A percentile compares a stretch with the other conserved stretches of the same genome.
Evolutionary conservation across 1,140 invertebrate genomes (phyloP).

Genomic region (Atta colombica): DNA sequence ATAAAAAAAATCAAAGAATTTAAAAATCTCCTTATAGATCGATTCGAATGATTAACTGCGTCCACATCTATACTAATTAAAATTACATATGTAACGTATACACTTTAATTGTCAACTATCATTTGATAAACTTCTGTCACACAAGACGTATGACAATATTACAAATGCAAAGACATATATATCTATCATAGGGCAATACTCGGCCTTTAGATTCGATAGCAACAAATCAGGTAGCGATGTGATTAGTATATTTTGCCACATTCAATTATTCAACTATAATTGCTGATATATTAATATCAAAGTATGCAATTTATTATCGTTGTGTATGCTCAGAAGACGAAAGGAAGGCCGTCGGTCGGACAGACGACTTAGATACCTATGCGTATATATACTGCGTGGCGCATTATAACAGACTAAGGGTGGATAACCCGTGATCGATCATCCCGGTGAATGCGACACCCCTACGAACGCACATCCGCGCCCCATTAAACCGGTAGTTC

Average conservation of each 20-base stretch:
- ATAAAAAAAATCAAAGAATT: slow-evolving; percentile 4
- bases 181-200: slow-evolving; percentile 20
- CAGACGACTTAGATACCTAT: slow-evolving; percentile 35
- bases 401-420: slow-evolving; percentile 83
- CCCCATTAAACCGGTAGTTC: slow-evolving; percentile 83
- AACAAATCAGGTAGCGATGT: slow-evolving; percentile 24
- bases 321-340: slow-evolving; percentile 38
- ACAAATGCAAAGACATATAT: slow-evolving; percentile 27
- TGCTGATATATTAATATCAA: slow-evolving; percentile 27
- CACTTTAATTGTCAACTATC: background rate
- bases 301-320: slow-evolving; percentile 63
- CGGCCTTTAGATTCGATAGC: background rate
- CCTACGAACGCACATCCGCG: slow-evolving; percentile 83
- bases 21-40: background rate
- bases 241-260: slow-evolving; percentile 1
- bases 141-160: background rate
- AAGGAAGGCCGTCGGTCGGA: slow-evolving; percentile 14
- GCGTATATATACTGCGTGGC: slow-evolving; percentile 73
- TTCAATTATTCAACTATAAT: slow-evolving; percentile 32
- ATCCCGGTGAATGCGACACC: slow-evolving; percentile 84
- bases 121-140: slow-evolving; percentile 17
- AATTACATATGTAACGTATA: background rate
- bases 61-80: background rate
- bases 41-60: background rate
- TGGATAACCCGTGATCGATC: slow-evolving; percentile 85